These are phyloP conservation scores for Vicugna pacos DNA, from an alignment of 2,113 vertebrate species.

Conservation along the genomic window DNA sequence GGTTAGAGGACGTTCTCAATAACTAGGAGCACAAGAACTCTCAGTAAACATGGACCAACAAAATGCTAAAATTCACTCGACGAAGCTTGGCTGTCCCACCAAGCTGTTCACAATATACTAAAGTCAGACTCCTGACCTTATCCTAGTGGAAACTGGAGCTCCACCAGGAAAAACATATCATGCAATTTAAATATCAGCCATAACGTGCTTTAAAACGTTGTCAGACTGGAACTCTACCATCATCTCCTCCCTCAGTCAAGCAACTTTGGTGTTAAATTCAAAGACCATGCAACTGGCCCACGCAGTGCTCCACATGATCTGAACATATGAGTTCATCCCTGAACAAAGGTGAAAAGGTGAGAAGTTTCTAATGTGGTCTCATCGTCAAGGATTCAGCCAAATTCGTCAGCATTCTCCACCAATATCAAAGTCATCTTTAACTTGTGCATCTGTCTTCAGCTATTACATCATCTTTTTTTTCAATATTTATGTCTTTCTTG, in stretches of 20 bases:
- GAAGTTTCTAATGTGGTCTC: conserved; percentile 66
- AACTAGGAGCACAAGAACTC: background rate
- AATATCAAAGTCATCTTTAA: conserved; percentile 53
- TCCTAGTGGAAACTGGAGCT: background rate
- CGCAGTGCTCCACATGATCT: conserved; percentile 57
- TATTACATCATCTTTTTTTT: conserved; percentile 20
- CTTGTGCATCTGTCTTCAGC: background rate
- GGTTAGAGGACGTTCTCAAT: background rate
- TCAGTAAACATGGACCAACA: background rate
- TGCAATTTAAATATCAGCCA: background rate
- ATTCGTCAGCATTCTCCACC: conserved; percentile 58
- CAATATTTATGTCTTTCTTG: background rate
- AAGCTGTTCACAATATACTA: background rate
- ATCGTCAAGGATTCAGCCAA: conserved; percentile 45
- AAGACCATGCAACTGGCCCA: conserved; percentile 69
- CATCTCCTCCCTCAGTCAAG: conserved; percentile 68
- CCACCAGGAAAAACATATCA: background rate
- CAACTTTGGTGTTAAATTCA: conserved; percentile 59
- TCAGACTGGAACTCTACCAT: conserved; percentile 14
- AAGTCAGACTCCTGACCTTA: background rate
- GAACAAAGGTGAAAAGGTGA: conserved; percentile 56
- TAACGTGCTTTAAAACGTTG: background rate
- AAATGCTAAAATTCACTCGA: background rate
- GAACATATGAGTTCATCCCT: conserved; percentile 77
- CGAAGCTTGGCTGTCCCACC: background rate